Percentiles rank a stretch among this genome's conserved stretches.
Conservation (phyloP, 2,113 vertebrate species). For the Climacteris rufus region DNA sequence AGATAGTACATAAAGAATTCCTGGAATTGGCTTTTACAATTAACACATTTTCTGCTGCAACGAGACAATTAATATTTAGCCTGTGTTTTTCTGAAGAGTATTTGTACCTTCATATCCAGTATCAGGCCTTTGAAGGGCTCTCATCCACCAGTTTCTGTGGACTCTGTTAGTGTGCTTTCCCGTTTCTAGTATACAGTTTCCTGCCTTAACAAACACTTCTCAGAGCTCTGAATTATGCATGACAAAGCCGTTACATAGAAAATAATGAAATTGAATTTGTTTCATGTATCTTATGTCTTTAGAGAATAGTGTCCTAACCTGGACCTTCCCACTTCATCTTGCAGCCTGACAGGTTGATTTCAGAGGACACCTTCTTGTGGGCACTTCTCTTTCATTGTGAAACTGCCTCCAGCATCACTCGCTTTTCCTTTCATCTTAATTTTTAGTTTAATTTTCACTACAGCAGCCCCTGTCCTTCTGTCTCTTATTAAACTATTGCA, state of each 20-base stretch:
- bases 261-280: background rate
- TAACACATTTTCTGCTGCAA: background rate
- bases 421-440: background rate
- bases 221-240: background rate
- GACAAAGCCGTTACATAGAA: background rate
- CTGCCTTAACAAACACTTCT: background rate
- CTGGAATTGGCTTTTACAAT: background rate
- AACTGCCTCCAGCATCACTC: background rate
- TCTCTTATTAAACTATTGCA: background rate
- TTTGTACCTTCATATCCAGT: background rate
- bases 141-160: background rate
- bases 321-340: background rate
- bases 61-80: background rate
- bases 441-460: background rate
- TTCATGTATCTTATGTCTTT: fast-evolving
- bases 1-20: background rate
- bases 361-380: background rate
- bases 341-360: background rate
- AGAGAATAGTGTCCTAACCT: background rate
- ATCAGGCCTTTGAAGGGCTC: background rate
- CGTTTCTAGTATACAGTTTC: background rate
- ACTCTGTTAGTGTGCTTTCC: constrained; percentile 5
- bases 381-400: background rate
- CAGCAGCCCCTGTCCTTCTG: background rate
- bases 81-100: constrained; percentile 40